phyloP scores from a whole-genome alignment of 2,888 invertebrate genomes.

The Tipula helvola region DNA sequence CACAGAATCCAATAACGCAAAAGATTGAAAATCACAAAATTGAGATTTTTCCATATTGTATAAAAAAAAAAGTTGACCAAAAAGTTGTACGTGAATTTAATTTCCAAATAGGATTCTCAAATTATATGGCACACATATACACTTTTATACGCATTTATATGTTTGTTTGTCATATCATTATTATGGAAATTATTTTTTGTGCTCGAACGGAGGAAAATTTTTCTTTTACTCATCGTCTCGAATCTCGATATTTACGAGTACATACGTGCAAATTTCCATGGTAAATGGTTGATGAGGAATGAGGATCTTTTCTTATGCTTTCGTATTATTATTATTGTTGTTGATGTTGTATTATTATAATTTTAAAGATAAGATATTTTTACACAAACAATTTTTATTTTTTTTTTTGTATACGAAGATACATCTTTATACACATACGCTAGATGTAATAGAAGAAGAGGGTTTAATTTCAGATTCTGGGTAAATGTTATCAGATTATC shows the following conservation, averaged over 20 bases:
- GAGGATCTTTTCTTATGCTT: background rate
- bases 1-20: background rate
- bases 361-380: background rate
- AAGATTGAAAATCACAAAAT: background rate
- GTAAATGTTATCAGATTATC: background rate
- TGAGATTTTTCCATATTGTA: background rate
- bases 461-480: background rate
- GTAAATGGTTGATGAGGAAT: background rate
- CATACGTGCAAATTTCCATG: background rate
- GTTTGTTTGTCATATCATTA: background rate
- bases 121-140: background rate
- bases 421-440: background rate
- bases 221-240: background rate
- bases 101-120: background rate
- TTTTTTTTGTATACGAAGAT: background rate
- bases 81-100: background rate
- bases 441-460: background rate
- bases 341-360: conserved; percentile 4
- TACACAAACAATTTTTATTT: background rate
- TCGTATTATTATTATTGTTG: background rate
- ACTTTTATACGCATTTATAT: background rate
- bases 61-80: background rate
- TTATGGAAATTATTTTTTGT: background rate
- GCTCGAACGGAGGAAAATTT: background rate
- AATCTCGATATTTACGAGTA: background rate